Base-by-base conservation (phyloP, 2,888 invertebrate species). In the Melanotus villosus region DNA sequence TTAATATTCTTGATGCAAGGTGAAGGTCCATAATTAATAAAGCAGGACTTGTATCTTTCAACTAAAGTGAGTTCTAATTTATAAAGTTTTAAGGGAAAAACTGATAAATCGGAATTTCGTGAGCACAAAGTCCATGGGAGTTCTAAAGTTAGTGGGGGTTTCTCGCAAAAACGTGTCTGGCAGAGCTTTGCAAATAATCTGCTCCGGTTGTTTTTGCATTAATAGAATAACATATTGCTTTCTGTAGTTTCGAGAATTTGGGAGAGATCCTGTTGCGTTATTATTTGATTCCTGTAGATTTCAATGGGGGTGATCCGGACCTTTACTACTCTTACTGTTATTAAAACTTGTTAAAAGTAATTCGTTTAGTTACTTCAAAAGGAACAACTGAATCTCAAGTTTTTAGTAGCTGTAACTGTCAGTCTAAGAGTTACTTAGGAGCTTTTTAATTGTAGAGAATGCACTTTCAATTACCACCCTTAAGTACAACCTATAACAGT, bases 381-480 rank as follows among this genome's bases (percentile, higher is more conserved):
- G n/a, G n/a, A n/a, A n/a, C 26, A 3, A 3, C 4, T 7, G 26
- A 26, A 26, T 7, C 26, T 7, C 26, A 5, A 26, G 7, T 26
- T 26, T 26, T 26, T 26, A 26, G 26, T 7, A 16, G 14, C 12
- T 18, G 16, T 1, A 7, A 41, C 12, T 12, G 12, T 34, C 7
- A 41, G 16, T 1, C 12, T 9, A 14, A 14, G 12, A 34, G 41
- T 16, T 16, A 41, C 18, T 1, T 16, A n/a, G 9, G 9, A 41
- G 0, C 41, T 1, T 2, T 45, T 45, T 45, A 18, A n/a, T 45
- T 21, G 2, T 5, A 7, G 16, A 7, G 18, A 43, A 43, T 19
- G 19, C 43, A 16, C 9, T 45, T 45, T 45, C 45, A 45, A 18
- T 45, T 45, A 45, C 45, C n/a, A n/a, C 9, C 21, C 45, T 45